Base-by-base conservation (phyloP, 1,140 invertebrate genomes). In the Venustaconcha ellipsiformis region DNA sequence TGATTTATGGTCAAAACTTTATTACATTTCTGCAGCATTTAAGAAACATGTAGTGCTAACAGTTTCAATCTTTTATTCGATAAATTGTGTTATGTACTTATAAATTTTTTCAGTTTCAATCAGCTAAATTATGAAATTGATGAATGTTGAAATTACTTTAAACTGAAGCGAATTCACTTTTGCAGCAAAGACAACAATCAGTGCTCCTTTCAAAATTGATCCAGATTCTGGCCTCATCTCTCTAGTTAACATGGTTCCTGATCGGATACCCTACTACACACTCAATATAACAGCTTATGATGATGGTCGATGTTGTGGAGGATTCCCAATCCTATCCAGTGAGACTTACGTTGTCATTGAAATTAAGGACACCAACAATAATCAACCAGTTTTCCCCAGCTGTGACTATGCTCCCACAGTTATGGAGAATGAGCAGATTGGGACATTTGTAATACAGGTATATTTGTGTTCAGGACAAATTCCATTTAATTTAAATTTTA, bases 271-370 rank as follows among this genome's bases (percentile, higher is more conserved):
- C 0, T 79, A 67, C 26, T 88, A 86, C 67, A 73, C 74, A 2
- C 70, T 84, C 18, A 82, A 84, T 68, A 80, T 88, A 26, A 83
- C 81, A 17, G 85, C 83, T 0, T 78, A 78, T 20, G 87, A 88
- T 81, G 87, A 88, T 72, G 85, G 85, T 1, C 78, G 76, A 11
- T 87, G 87, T 66, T 88, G 87, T 77, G 80, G 74, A 14, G 81
- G 82, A 3, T 68, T 58, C 48, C 72, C 72, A 20, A 76, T 66
- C 8, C 76, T 79, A 15, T 75, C 76, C 57, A 84, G 76, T 57
- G 64, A 78, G 15, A 74, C 80, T 11, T 78, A 65, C 69, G 66
- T 81, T 12, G 64, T 79, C 12, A 72, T 84, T 11, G 81, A 86
- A 63, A 83, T 87, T 5, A 82, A 82, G 57, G 86, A 87, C 60